These are phyloP conservation scores for Goniozus legneri DNA, from an alignment of 1,140 invertebrate genomes.

Conservation along the genomic window DNA sequence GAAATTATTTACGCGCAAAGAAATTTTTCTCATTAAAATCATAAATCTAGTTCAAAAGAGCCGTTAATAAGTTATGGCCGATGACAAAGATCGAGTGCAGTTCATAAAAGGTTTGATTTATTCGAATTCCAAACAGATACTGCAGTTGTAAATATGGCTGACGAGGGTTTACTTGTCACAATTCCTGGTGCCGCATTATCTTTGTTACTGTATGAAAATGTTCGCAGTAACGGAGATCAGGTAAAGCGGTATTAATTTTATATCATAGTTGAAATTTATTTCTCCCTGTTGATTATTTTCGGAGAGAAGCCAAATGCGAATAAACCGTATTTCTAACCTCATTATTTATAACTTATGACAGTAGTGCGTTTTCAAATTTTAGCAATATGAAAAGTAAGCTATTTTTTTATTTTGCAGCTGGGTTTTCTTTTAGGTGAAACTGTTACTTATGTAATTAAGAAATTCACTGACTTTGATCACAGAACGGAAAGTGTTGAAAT, in stretches of 20 bases:
- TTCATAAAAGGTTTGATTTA: background rate
- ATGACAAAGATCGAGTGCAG: background rate
- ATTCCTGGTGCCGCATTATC: conserved; percentile 61
- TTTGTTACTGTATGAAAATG: conserved; percentile 62
- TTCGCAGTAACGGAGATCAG: conserved; percentile 57
- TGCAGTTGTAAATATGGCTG: conserved; percentile 44
- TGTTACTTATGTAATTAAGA: conserved; percentile 59
- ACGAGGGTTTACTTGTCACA: conserved; percentile 40
- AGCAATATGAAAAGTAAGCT: no score
- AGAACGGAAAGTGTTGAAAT: conserved; percentile 57
- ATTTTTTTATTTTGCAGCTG: conserved; percentile 55
- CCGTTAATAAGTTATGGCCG: no score
- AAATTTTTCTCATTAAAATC: no score
- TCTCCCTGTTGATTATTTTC: no score
- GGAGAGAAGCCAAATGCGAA: no score
- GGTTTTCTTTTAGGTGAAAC: conserved; percentile 64
- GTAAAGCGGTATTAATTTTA: conserved; percentile 35
- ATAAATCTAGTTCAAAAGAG: no score
- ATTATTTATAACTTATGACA: no score
- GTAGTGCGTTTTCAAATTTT: no score
- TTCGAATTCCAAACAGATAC: no score
- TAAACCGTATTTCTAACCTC: background rate
- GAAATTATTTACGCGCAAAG: no score
- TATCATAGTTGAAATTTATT: no score
- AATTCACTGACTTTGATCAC: conserved; percentile 63